Conservation (phyloP, 2,888 invertebrate genomes). For the Scelioninae gen. 1 region DNA sequence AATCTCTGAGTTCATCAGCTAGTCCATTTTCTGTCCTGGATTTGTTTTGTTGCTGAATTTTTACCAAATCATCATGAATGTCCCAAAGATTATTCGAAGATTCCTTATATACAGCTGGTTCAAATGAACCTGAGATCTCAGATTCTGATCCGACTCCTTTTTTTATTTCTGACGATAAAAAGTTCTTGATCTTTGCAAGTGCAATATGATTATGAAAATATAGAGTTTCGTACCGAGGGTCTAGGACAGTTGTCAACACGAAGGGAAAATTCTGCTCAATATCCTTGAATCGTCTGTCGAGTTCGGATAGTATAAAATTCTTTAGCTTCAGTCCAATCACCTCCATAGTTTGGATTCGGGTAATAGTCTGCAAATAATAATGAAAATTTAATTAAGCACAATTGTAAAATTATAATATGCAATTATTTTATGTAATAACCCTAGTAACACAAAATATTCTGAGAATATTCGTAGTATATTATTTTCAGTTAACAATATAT, state of each 20-base stretch:
- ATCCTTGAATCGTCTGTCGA: slow-evolving; percentile 31
- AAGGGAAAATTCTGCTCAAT: slow-evolving; percentile 35
- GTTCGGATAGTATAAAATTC: slow-evolving; percentile 20
- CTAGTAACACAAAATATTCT: too few species aligned
- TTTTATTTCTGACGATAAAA: slow-evolving; percentile 1
- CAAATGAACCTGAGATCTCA: not conserved
- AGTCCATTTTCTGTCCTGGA: not conserved
- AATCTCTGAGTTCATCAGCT: slow-evolving; percentile 50
- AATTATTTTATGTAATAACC: too few species aligned
- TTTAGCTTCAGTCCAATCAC: slow-evolving; percentile 5
- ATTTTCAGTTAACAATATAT: too few species aligned
- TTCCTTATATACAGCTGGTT: slow-evolving; percentile 28
- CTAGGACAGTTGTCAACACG: slow-evolving; percentile 59
- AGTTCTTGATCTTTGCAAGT: slow-evolving; percentile 15
- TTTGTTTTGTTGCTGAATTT: slow-evolving; percentile 1
- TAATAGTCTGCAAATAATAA: slow-evolving; percentile 17
- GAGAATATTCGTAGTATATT: too few species aligned
- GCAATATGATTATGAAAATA: slow-evolving; percentile 57
- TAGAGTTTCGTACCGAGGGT: slow-evolving; percentile 69
- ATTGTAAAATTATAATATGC: too few species aligned
- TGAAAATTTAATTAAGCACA: slow-evolving; percentile 9
- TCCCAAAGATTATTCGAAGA: slow-evolving; percentile 21
- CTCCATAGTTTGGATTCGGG: slow-evolving; percentile 6
- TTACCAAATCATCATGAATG: slow-evolving; percentile 11
- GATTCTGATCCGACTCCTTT: not conserved